These are phyloP conservation scores for Marcusenius ussheri DNA, from an alignment of 2,113 vertebrate genomes.

Conservation along the genomic window DNA sequence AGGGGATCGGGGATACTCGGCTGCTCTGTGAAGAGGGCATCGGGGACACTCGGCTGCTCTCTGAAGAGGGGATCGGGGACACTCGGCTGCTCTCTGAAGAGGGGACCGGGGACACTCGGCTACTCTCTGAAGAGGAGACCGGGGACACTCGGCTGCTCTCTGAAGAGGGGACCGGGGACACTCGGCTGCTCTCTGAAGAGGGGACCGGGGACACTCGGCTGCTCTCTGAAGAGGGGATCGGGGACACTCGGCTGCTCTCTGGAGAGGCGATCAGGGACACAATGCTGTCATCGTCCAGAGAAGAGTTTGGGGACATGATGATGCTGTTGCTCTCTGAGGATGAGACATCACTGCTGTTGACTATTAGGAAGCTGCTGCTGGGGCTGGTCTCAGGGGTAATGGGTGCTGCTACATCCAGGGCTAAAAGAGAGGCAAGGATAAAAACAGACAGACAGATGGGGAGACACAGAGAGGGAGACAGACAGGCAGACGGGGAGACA, in stretches of 20 bases:
- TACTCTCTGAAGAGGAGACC: no score
- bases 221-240: conserved; percentile 19
- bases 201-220: neutral
- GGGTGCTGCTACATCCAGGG: neutral
- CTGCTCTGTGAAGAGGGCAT: conserved; percentile 16
- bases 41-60: neutral
- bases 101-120: neutral
- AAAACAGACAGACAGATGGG: neutral
- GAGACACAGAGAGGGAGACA: neutral
- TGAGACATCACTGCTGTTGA: neutral
- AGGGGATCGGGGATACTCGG: no score
- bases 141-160: neutral
- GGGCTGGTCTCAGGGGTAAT: neutral
- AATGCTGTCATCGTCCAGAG: neutral
- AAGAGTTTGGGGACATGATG: neutral
- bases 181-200: neutral
- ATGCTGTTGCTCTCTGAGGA: neutral
- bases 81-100: neutral
- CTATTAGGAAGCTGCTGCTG: neutral
- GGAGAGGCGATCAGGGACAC: neutral
- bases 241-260: conserved; percentile 18
- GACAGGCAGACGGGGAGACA: neutral
- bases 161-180: neutral
- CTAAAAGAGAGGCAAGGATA: neutral
- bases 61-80: neutral